Conservation (phyloP, 2,113 vertebrate genomes). For the Grallaria varia region DNA sequence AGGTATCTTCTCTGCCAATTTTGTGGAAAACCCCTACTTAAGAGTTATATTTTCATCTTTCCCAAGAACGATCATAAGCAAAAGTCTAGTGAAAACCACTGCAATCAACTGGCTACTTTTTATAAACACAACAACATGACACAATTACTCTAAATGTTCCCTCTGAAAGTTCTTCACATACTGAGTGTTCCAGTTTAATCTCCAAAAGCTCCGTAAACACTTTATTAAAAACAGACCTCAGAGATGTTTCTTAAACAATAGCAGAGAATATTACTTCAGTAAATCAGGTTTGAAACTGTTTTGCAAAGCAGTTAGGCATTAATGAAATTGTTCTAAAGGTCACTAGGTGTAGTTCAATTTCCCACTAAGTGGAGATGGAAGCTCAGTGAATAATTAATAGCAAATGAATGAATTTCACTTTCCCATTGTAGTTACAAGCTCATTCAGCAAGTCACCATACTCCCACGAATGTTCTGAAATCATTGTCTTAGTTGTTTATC, state of each 20-base stretch:
- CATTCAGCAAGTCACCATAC: neutral
- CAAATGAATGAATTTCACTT: slow-evolving; percentile 24
- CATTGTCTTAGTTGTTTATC: neutral
- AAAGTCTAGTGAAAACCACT: neutral
- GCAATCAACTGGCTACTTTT: neutral
- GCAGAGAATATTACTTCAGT: slow-evolving; percentile 49
- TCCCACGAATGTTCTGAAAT: neutral
- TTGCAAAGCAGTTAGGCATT: slow-evolving; percentile 33
- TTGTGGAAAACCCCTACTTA: neutral
- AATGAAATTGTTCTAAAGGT: slow-evolving; percentile 30
- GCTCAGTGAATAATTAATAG: slow-evolving; percentile 46
- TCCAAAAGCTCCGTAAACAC: neutral
- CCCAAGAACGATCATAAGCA: neutral
- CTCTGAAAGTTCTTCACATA: neutral
- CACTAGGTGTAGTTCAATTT: slow-evolving; percentile 18
- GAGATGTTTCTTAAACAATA: neutral
- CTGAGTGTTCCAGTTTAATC: neutral
- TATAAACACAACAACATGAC: neutral
- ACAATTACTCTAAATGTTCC: neutral
- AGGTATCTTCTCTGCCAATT: neutral
- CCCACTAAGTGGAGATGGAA: neutral
- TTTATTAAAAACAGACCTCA: slow-evolving; percentile 52
- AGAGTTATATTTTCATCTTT: neutral
- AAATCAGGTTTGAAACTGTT: slow-evolving; percentile 50
- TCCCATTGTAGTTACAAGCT: neutral